A percentile compares a stretch with the other conserved stretches of the same genome.
These are phyloP conservation scores for Agrypnia vestita DNA, from an alignment of 1,140 invertebrate genomes.

Conservation along the genomic window DNA sequence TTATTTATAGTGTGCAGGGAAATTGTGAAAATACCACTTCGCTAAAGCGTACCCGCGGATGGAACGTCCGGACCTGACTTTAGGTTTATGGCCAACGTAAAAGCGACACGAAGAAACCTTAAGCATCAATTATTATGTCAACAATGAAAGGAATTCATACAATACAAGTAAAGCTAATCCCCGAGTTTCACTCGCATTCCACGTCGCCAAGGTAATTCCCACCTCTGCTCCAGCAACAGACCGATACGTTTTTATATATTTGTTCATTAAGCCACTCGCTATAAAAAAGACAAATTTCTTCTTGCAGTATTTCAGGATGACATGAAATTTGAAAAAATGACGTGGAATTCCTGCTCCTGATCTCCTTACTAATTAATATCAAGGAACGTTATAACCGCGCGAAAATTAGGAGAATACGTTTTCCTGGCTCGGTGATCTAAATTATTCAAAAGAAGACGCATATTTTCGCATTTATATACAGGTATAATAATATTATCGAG, in stretches of 20 bases:
- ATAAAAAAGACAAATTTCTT: background rate
- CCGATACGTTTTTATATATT: constrained; percentile 17
- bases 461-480: no score
- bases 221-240: background rate
- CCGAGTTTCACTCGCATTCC: constrained; percentile 40
- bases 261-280: constrained; percentile 15
- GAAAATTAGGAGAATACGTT: no score
- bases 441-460: no score
- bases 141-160: constrained; percentile 38
- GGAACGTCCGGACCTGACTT: background rate
- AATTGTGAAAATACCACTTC: no score
- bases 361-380: no score
- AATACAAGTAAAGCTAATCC: constrained; percentile 38
- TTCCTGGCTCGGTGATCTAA: no score
- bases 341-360: background rate
- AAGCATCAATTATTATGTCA: constrained; percentile 17
- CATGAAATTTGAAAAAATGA: no score
- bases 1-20: no score
- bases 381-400: no score
- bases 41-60: no score
- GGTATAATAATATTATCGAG: no score
- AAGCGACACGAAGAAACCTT: constrained; percentile 10
- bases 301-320: background rate
- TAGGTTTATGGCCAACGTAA: background rate
- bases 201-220: background rate